phyloP scores from a whole-genome alignment of 1,140 invertebrate genomes.

The Drosophila melanogaster region Release_6_plus_ISO1_MT NT_037436.4:16538001-16538500 shows the following conservation, averaged over 20 bases:
- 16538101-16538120: conserved; percentile 39
- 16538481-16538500: conserved; percentile 31
- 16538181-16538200: neutral
- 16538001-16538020: conserved; percentile 45
- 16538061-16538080: conserved; percentile 65
- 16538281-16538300: conserved; percentile 49
- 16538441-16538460: conserved; percentile 44
- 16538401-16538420: conserved; percentile 14
- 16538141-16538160: neutral
- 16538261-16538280: conserved; percentile 11
- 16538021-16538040: conserved; percentile 41
- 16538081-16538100: conserved; percentile 57
- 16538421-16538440: conserved; percentile 14
- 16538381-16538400: conserved; percentile 59
- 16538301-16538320: conserved; percentile 30
- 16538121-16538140: conserved; percentile 31
- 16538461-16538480: conserved; percentile 37
- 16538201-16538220: conserved; percentile 15
- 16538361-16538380: conserved; percentile 30
- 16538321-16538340: conserved; percentile 14
- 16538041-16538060: conserved; percentile 48
- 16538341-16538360: conserved; percentile 17
- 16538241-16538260: conserved; percentile 31
- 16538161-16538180: conserved; percentile 7
- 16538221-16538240: conserved; percentile 41